Conservation (phyloP, 2,888 invertebrate genomes). For the Phlogophora meticulosa region DNA sequence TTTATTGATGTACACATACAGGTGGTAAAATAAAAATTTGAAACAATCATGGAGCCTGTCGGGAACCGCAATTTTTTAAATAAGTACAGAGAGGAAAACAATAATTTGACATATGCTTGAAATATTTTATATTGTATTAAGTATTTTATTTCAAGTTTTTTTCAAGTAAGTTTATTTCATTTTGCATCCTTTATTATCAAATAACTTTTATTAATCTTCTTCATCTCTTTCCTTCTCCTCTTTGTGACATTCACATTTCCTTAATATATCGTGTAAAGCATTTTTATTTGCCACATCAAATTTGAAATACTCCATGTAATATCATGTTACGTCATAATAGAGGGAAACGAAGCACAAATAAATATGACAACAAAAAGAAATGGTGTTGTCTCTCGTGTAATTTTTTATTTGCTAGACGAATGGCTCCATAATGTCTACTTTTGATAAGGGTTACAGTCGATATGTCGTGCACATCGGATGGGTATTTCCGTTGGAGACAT, state of each 20-base stretch:
- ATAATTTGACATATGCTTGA: too few species aligned
- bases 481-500: constrained; percentile 69
- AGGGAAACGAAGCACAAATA: constrained; percentile 50
- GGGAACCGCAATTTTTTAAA: too few species aligned
- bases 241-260: constrained; percentile 28
- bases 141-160: too few species aligned
- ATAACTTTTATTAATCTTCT: constrained; percentile 12
- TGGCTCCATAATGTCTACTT: constrained; percentile 78
- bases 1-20: too few species aligned
- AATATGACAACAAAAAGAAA: constrained; percentile 60
- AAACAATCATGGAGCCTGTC: too few species aligned
- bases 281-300: constrained; percentile 43
- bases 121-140: too few species aligned
- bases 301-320: constrained; percentile 47
- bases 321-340: constrained; percentile 40
- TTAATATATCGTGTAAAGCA: constrained; percentile 12
- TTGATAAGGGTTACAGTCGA: constrained; percentile 84
- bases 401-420: constrained; percentile 75
- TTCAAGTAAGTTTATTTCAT: too few species aligned
- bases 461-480: constrained; percentile 68
- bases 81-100: too few species aligned
- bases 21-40: too few species aligned
- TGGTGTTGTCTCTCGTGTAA: constrained; percentile 56
- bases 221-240: constrained; percentile 22
- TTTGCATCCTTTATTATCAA: not conserved